Evolutionary conservation across 2,888 invertebrate genomes (phyloP), one percentile per base, ranked within the genome.

Genomic region (Macaria liturata): DNA sequence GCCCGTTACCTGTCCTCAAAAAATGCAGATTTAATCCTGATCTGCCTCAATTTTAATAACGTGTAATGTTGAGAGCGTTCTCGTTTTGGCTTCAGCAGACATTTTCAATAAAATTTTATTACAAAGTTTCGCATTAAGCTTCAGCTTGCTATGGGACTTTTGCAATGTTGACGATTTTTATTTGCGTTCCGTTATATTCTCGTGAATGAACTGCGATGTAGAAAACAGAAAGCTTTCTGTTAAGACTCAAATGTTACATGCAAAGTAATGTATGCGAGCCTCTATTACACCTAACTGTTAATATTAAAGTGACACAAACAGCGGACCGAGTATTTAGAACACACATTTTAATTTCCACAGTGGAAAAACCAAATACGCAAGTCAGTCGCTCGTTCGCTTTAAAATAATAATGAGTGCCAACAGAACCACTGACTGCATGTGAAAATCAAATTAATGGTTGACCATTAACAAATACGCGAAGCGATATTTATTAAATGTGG

Each of bases 361-460:
- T 37, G 34, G 34, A 7, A 37, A 37, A 37, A 37, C 8, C 30
- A 37, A 46, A 46, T 9, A 5, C 4, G 20, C 34, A 37, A 37
- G 34, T 46, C 45, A 51, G 30, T 39, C 48, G 49, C 50, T 40
- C n/a, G 37, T 44, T 56, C 64, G 68, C 70, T 65, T 65, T 39
- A 60, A 62, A 75, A 74, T 73, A 75, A 62, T 76, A 80, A 80
- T 76, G 75, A 78, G 72, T 71, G 73, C 67, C 69, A 71, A 67
- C 63, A 68, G 70, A 78, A 80, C 81, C 78, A 64, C 78, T 74
- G 77, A 78, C 73, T 76, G 74, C 75, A 78, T 72, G 73, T 77
- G 76, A 76, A 80, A 82, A 80, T 80, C 70, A 80, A 83, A 83
- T 80, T 78, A 83, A 81, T 79, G 75, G 73, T 69, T 70, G 66